Percentiles rank a stretch among this genome's conserved stretches.
phyloP scores from a whole-genome alignment of 2,113 vertebrate species.

The Ifrita kowaldi region DNA sequence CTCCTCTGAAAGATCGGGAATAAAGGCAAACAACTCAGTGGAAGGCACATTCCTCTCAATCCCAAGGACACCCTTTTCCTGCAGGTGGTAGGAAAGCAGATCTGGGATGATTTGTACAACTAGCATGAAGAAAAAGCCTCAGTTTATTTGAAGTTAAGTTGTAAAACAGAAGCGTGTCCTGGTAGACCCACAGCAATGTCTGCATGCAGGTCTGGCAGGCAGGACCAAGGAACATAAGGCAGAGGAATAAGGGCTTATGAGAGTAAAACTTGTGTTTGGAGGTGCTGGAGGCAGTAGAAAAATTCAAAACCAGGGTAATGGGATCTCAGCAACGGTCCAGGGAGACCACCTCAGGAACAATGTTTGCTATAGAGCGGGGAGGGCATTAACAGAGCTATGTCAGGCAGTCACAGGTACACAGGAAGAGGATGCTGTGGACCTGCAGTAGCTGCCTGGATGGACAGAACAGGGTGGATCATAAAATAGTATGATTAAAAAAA shows the following conservation, averaged over 20 bases:
- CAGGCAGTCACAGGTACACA: not conserved
- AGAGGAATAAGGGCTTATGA: not conserved
- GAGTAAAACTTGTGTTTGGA: not conserved
- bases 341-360: not conserved
- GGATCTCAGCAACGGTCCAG: not conserved
- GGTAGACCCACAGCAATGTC: not conserved
- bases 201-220: not conserved
- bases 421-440: not conserved
- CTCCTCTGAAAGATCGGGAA: slow-evolving; percentile 79
- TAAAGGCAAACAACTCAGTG: not conserved
- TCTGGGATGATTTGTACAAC: not conserved
- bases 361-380: not conserved
- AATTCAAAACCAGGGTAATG: not conserved
- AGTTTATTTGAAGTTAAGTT: not conserved
- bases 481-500: not conserved
- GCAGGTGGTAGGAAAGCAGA: not conserved
- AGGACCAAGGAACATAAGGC: not conserved
- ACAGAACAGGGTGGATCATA: not conserved
- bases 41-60: not conserved
- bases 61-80: not conserved
- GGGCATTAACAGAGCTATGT: not conserved
- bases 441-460: not conserved
- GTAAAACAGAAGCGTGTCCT: not conserved
- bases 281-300: not conserved
- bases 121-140: not conserved